Evolutionary conservation across 1,140 invertebrate species (phyloP), one percentile per base, ranked within the genome.

Genomic region (Cepaea nemoralis): DNA sequence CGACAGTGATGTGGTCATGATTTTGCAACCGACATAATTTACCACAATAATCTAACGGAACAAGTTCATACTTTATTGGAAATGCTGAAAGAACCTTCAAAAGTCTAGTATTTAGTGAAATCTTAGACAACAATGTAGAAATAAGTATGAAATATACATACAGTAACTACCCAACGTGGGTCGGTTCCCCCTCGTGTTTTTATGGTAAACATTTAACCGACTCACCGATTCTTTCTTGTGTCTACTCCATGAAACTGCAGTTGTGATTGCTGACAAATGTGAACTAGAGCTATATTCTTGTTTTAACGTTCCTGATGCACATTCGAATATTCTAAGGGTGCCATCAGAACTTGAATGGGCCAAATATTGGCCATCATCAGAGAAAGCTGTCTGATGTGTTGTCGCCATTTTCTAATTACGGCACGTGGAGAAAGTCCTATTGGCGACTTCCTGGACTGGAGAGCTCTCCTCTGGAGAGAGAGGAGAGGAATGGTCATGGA

Each of bases 341-440:
- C 75, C 75, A 40, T 77, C 75, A 35, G 55, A 77, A 77, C 75
- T 77, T 77, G 75, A 77, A 77, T 77, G 37, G 37, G 75, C 75
- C 22, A 77, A 77, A 77, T 77, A 63, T 77, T 77, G 50, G 27
- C 75, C 75, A 77, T 77, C 75, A 10, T 63, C 75, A 1, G 75
- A 77, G 33, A 77, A 77, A 12, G 37, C 35, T 33, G 22, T 27
- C 24, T 63, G 22, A 14, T 63, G 48, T 59, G 75, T 59, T 24
- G 75, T 59, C 37, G 75, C 75, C 75, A 77, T 77, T 59, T 77
- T 77, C 50, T 63, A 14, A 42, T 31, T 8, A 5, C 50, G 37
- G 75, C 75, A 77, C 75, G 75, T 77, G 75, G 59, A 77, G 40
- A 74, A 74, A 1, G 27, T 42, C 37, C 3, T 42, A n/a, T 42